phyloP scores from a whole-genome alignment of 1,140 invertebrate genomes.

The Pectinophora gossypiella region DNA sequence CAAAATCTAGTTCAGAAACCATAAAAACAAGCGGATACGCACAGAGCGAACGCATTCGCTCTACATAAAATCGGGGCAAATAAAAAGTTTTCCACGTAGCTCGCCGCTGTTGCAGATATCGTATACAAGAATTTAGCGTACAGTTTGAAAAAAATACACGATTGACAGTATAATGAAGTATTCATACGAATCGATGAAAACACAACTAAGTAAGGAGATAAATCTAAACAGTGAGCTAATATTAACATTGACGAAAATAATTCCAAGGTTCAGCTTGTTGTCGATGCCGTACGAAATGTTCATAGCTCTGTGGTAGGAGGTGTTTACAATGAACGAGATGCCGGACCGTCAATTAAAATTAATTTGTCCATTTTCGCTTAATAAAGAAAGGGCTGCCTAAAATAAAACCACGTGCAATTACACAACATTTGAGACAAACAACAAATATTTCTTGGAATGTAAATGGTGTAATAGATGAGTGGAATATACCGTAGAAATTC shows the following conservation, averaged over 20 bases:
- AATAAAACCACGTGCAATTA: not conserved
- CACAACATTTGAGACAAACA: not conserved
- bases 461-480: not conserved
- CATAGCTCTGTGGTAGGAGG: not conserved
- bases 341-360: not conserved
- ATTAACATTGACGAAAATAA: not conserved
- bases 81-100: no score
- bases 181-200: no score
- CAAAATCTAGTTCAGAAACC: no score
- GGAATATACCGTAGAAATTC: conserved; percentile 1
- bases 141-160: no score
- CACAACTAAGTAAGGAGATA: not conserved
- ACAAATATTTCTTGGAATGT: not conserved
- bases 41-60: no score
- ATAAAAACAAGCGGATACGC: no score
- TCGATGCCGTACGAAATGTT: not conserved
- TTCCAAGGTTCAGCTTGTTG: not conserved
- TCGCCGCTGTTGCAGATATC: no score
- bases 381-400: not conserved
- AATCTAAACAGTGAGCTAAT: not conserved
- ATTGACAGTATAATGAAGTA: no score
- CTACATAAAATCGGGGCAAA: no score
- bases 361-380: not conserved
- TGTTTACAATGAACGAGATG: not conserved
- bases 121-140: no score